Conservation (phyloP, 2,113 vertebrate genomes). For the Brachyhypopomus gauderio region DNA sequence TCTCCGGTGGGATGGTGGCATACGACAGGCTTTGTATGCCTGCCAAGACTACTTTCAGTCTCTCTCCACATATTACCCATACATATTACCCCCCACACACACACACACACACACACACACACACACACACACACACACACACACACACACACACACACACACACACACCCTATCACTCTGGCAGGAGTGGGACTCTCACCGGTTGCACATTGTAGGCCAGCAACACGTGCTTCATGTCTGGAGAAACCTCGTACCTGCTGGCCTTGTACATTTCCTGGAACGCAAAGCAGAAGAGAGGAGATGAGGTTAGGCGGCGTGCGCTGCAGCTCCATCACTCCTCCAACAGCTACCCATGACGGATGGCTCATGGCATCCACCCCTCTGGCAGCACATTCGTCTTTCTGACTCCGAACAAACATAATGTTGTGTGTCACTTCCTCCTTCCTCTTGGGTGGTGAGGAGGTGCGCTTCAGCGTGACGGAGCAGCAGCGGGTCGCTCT, state of each 20-base stretch:
- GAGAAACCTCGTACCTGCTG: slow-evolving; percentile 90
- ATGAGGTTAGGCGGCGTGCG: neutral
- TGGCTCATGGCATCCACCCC: slow-evolving; percentile 47
- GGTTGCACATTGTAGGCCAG: slow-evolving; percentile 89
- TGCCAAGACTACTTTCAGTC: too few relatives aligned
- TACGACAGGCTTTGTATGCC: too few relatives aligned
- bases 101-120: slow-evolving; percentile 20
- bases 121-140: slow-evolving; percentile 13
- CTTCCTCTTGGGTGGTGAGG: slow-evolving; percentile 5
- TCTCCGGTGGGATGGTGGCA: too few relatives aligned
- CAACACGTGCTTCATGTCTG: slow-evolving; percentile 89
- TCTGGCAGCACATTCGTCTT: slow-evolving; percentile 65
- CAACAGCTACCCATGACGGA: slow-evolving; percentile 66
- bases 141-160: slow-evolving; percentile 22
- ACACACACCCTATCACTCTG: neutral
- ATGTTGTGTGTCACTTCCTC: slow-evolving; percentile 59
- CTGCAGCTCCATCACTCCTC: slow-evolving; percentile 36
- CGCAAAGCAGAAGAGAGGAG: neutral
- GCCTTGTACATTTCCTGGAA: slow-evolving; percentile 89
- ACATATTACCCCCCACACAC: neutral
- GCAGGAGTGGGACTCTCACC: slow-evolving; percentile 68
- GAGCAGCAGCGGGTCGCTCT: neutral
- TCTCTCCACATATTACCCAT: too few relatives aligned
- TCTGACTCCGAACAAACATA: slow-evolving; percentile 57
- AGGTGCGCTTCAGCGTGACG: slow-evolving; percentile 23